phyloP scores from a whole-genome alignment of 2,888 invertebrate genomes.

The Liposcelis brunnea region DNA sequence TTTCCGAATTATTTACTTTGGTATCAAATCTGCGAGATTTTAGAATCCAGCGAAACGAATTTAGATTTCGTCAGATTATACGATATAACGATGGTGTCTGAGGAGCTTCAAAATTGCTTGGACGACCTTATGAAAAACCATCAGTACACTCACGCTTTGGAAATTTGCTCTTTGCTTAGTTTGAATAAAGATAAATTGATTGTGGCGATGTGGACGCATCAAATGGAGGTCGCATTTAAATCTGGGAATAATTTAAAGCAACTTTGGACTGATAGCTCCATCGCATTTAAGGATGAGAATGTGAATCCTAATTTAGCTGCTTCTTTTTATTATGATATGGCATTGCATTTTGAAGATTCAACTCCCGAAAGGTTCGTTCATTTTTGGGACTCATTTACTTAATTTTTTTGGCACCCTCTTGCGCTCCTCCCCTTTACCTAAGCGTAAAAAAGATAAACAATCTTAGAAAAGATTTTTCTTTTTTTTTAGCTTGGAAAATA shows the following conservation, averaged over 20 bases:
- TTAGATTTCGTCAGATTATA: neutral
- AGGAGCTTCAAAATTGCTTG: slow-evolving; percentile 1
- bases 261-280: neutral
- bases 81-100: slow-evolving; percentile 1
- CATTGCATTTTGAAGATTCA: neutral
- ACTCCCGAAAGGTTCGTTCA: no score
- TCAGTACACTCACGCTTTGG: neutral
- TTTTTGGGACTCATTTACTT: no score
- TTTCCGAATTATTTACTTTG: slow-evolving; percentile 7
- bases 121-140: neutral
- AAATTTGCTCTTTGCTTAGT: slow-evolving; percentile 3
- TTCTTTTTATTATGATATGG: neutral
- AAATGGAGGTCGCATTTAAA: neutral
- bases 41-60: slow-evolving; percentile 1
- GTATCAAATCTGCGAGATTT: slow-evolving; percentile 7
- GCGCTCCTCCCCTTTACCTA: no score
- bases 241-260: no score
- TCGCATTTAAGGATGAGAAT: slow-evolving; percentile 4
- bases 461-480: no score
- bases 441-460: no score
- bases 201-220: slow-evolving; percentile 2
- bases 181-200: slow-evolving; percentile 1
- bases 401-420: no score
- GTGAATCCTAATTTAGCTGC: neutral
- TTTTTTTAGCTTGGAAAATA: slow-evolving; percentile 23